Percentiles rank a stretch among this genome's conserved stretches.
These are phyloP conservation scores for Drosophila ambigua DNA, from an alignment of 1,140 invertebrate species.

Conservation along the genomic window DNA sequence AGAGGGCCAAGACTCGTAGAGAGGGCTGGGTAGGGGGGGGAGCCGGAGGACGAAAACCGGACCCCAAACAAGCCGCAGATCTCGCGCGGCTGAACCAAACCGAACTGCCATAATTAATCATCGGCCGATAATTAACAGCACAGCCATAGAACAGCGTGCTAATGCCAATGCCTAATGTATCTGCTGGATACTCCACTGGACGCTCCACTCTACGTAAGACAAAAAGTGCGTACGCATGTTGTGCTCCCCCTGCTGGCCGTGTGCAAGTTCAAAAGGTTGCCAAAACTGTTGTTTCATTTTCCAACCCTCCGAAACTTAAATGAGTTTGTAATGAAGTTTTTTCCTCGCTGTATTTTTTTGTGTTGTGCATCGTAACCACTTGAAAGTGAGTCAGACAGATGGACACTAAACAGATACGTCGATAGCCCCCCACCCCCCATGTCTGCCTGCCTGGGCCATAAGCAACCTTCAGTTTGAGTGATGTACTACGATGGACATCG, in stretches of 20 bases:
- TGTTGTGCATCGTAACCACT: conserved; percentile 62
- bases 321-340: conserved; percentile 45
- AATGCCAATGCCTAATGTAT: conserved; percentile 44
- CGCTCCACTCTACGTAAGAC: background rate
- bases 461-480: conserved; percentile 59
- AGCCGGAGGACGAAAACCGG: conserved; percentile 3
- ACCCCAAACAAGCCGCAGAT: conserved; percentile 57
- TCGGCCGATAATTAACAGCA: conserved; percentile 77
- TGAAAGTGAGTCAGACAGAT: conserved; percentile 57
- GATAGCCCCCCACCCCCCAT: background rate
- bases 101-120: conserved; percentile 74
- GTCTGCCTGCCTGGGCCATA: conserved; percentile 27
- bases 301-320: conserved; percentile 29
- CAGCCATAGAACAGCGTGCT: conserved; percentile 68
- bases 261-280: conserved; percentile 62
- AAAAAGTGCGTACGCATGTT: conserved; percentile 39
- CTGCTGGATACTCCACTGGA: conserved; percentile 45
- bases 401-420: conserved; percentile 43
- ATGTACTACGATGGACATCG: conserved; percentile 65
- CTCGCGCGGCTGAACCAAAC: conserved; percentile 45
- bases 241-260: too few species aligned
- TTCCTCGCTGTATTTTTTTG: conserved; percentile 14
- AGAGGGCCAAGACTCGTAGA: conserved; percentile 5
- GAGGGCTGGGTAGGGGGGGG: too few species aligned
- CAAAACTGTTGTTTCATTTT: conserved; percentile 66